Percentiles rank a stretch among this genome's conserved stretches.
Conservation (phyloP, 30 jellyfish, hydroid and myxozoan species). For the Pelagia noctiluca region DNA sequence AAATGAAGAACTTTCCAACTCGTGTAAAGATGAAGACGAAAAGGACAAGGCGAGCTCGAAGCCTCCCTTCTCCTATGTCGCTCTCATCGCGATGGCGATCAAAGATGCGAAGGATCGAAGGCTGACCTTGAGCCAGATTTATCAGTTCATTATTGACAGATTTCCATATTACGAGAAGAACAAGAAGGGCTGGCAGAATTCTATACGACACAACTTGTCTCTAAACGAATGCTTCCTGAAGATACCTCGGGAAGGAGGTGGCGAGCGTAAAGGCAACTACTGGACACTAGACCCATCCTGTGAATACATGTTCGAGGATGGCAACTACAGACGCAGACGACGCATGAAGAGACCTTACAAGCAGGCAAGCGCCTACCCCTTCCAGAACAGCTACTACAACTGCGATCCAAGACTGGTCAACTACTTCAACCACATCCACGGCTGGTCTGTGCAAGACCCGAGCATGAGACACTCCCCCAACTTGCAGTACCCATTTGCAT, state of each 20-base stretch:
- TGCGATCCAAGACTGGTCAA: conserved; percentile 34
- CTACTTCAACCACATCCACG: conserved; percentile 1
- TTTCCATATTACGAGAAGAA: conserved; percentile 95
- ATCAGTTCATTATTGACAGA: conserved; percentile 85
- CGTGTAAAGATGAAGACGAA: conserved; percentile 40
- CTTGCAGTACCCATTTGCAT: background rate
- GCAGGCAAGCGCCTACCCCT: conserved; percentile 60
- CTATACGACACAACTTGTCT: conserved; percentile 94
- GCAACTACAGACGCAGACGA: conserved; percentile 92
- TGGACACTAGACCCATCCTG: conserved; percentile 99
- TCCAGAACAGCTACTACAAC: conserved; percentile 34
- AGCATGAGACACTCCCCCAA: background rate
- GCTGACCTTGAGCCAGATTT: conserved; percentile 87
- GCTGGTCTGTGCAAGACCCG: background rate
- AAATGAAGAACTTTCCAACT: conserved; percentile 14
- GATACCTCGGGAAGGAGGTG: conserved; percentile 98
- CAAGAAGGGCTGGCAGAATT: conserved; percentile 99
- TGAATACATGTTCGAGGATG: conserved; percentile 98
- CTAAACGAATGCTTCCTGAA: conserved; percentile 92
- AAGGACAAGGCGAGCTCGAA: conserved; percentile 79
- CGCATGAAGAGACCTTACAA: conserved; percentile 97
- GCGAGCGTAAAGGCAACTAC: conserved; percentile 93
- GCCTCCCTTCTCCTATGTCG: conserved; percentile 97
- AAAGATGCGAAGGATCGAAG: conserved; percentile 78
- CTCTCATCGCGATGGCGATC: conserved; percentile 95